Conservation (phyloP, 2,113 vertebrate genomes). For the Poeciliopsis turrubarensis region DNA sequence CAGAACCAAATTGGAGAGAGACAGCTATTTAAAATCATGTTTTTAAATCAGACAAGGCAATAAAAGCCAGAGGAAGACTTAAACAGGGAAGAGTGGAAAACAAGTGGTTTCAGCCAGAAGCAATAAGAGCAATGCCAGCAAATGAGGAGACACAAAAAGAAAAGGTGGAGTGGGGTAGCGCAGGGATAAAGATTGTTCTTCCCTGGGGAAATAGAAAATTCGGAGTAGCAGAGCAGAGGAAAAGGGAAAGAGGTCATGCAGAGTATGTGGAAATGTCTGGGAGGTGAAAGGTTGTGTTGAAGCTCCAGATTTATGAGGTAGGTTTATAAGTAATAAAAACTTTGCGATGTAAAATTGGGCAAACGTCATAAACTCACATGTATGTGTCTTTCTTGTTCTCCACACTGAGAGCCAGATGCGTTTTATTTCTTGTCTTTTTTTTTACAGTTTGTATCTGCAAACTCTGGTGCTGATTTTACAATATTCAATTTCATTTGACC, state of each 20-base stretch:
- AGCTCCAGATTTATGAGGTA: conserved; percentile 40
- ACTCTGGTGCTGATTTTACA: neutral
- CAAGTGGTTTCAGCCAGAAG: conserved; percentile 20
- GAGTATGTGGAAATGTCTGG: conserved; percentile 43
- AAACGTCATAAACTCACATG: neutral
- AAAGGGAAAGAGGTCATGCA: conserved; percentile 39
- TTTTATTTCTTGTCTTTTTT: neutral
- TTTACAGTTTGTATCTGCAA: neutral
- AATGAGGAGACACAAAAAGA: conserved; percentile 2
- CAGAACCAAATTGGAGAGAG: conserved; percentile 17
- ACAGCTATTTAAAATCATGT: conserved; percentile 18
- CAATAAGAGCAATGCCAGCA: conserved; percentile 26
- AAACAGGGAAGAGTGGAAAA: conserved; percentile 7
- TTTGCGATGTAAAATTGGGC: neutral
- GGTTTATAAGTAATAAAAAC: conserved; percentile 6
- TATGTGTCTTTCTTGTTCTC: neutral
- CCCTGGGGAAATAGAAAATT: conserved; percentile 42
- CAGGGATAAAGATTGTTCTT: conserved; percentile 11
- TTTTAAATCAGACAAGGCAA: conserved; percentile 41
- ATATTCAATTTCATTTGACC: neutral
- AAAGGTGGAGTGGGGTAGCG: conserved; percentile 6
- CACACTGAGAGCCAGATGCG: neutral
- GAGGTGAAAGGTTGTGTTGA: conserved; percentile 38
- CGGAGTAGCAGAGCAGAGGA: conserved; percentile 12
- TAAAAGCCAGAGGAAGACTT: conserved; percentile 16